Evolutionary conservation across 2,888 invertebrate species (phyloP).

Genomic region (Julus scanicus): DNA sequence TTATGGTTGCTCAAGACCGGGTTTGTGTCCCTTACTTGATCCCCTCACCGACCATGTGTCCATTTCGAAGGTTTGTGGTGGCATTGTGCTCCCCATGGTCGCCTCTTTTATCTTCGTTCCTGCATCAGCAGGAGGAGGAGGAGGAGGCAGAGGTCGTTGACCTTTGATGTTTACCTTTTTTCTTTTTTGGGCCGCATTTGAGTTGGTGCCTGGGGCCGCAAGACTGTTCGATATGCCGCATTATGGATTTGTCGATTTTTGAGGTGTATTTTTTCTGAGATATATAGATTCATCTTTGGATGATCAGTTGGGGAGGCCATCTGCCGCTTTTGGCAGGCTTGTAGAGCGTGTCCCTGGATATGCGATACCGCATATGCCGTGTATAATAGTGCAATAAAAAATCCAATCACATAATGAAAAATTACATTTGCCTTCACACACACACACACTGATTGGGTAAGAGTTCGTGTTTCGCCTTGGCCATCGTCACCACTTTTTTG

Average conservation of each 20-base stretch:
- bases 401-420: constrained; percentile 38
- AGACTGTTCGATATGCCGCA: constrained; percentile 25
- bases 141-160: neutral
- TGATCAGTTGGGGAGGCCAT: neutral
- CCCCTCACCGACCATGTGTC: neutral
- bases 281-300: neutral
- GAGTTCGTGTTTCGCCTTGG: constrained; percentile 35
- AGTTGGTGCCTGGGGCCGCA: neutral
- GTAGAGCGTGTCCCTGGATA: neutral
- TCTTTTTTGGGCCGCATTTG: neutral
- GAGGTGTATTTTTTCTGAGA: neutral
- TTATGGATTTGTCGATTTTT: neutral
- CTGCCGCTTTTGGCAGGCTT: neutral
- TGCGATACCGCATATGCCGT: neutral
- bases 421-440: constrained; percentile 30
- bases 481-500: constrained; percentile 34
- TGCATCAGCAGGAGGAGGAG: neutral
- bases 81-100: neutral
- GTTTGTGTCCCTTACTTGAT: neutral
- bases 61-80: neutral
- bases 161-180: constrained; percentile 29
- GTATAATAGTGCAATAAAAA: constrained; percentile 30
- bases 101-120: constrained; percentile 17
- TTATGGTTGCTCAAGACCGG: neutral
- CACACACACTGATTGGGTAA: constrained; percentile 7